These are phyloP conservation scores for Pseudopipra pipra DNA, from an alignment of 2,113 vertebrate genomes.

Conservation along the genomic window DNA sequence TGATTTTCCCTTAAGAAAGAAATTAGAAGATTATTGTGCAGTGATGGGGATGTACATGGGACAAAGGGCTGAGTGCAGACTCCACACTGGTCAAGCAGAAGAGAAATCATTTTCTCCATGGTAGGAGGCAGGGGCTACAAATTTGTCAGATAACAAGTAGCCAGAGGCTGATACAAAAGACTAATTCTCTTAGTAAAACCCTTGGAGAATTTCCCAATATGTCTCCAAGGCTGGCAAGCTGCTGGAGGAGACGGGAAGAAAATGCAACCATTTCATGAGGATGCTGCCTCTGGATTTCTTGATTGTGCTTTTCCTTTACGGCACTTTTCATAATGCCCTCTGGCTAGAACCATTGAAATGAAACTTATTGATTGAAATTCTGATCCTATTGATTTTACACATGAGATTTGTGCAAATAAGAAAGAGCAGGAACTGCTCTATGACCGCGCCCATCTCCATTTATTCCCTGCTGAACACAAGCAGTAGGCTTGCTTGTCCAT, in stretches of 20 bases:
- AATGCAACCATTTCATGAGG: constrained; percentile 1
- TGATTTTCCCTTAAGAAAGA: neutral
- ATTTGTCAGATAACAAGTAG: constrained; percentile 22
- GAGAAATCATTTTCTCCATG: neutral
- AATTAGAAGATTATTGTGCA: neutral
- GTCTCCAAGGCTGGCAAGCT: neutral
- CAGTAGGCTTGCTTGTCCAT: neutral
- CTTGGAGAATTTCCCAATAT: constrained; percentile 17
- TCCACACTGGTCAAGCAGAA: neutral
- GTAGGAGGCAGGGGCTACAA: neutral
- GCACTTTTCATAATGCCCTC: constrained; percentile 23
- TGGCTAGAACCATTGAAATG: constrained; percentile 30
- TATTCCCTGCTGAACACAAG: neutral
- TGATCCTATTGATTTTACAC: constrained; percentile 47
- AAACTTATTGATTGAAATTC: constrained; percentile 53
- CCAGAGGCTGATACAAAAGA: constrained; percentile 39
- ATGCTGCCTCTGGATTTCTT: neutral
- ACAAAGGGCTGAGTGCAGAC: neutral
- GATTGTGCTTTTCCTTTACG: neutral
- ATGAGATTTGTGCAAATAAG: neutral
- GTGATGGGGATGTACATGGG: neutral
- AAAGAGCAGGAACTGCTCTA: constrained; percentile 24
- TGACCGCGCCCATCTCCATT: neutral
- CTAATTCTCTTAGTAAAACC: constrained; percentile 22
- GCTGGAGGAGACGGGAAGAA: neutral